Base-by-base conservation (phyloP, 1,140 invertebrate genomes). In the Drosophila pachea region DNA sequence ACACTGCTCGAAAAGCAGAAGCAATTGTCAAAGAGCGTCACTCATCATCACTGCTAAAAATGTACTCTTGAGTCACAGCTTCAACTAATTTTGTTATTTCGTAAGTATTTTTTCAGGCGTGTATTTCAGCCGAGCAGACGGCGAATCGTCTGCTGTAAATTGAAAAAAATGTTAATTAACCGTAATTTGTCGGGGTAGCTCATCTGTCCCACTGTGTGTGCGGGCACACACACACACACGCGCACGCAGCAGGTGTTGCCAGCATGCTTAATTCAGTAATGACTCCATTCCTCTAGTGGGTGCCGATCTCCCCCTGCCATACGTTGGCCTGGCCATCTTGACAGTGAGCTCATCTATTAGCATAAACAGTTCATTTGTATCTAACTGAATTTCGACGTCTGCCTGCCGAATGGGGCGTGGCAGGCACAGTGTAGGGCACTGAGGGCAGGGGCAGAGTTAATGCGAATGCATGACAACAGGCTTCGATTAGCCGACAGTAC, bases 91-190 rank as follows among this genome's bases (percentile, higher is more conserved):
- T 16, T 35, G 35, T 16, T 22, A 11, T 31, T 33, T 5, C 12
- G 0, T 35, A 14, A 14, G 31, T 16, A 33, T 29, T 33, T 68
- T 65, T 53, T 33, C 52, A 33, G 16, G 6, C 56, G 72, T 82
- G 75, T 69, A 56, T 2, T 36, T 9, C 7, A 12, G 35, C 16
- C n/a, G 42, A 6, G 7, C 29, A 22, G 35, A 32, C 38, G 31
- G 47, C 45, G 12, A 76, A 82, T 78, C 78, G 63, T 70, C 49
- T 47, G 52, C 45, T 63, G 67, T 62, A 84, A 84, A 86, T 86
- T 86, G 76, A 84, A 86, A 82, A 84, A 83, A 83, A 86, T 86
- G 77, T 86, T 81, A 86, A 86, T 86, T 86, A 86, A 65, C 54
- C 56, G 65, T 81, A 81, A 86, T 81, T 77, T 86, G 74, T 77